Base-by-base conservation (phyloP, 1,140 invertebrate genomes). In the Penaeus chinensis region DNA sequence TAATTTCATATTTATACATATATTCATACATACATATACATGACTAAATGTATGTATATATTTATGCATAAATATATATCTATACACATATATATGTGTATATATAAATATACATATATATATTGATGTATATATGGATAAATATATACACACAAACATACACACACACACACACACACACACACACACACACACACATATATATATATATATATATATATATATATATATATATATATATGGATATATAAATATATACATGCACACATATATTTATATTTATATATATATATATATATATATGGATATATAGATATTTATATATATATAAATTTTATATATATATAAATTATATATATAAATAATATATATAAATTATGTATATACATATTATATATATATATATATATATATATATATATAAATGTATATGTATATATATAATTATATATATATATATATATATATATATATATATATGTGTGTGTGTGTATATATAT, bases 211-310 rank as follows among this genome's bases (percentile, higher is more conserved):
- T 71, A 24, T 71, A 22, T 22, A 71, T 22, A 71, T 24, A 71
- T 71, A 71, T 24, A 71, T 71, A 71, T 71, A 71, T 71, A 71
- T 71, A 71, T 27, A 3, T 22, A 71, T 18, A 71, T 71, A 24
- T 24, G 27, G 1, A 71, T 27, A 71, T 8, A 71, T 27, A 71
- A 4, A 71, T 71, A 71, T 71, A 71, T 24, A 71, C 27, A 71
- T 27, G 3, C 5, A 71, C 22, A 71, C 22, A 71, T 27, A 24
- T 27, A 71, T 27, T 3, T 7, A 71, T 71, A 71, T 11, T 2
- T 71, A 71, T 71, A 71, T 71, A 24, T 71, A 71, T 71, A 71
- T 24, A 24, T 24, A 71, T 71, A 71, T 71, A 71, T 71, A 71
- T 71, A 24, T 71, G 27, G 27, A 24, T 71, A 71, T 71, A 24